phyloP scores from a whole-genome alignment of 2,113 vertebrate genomes.

The Pongo abelii region DNA sequence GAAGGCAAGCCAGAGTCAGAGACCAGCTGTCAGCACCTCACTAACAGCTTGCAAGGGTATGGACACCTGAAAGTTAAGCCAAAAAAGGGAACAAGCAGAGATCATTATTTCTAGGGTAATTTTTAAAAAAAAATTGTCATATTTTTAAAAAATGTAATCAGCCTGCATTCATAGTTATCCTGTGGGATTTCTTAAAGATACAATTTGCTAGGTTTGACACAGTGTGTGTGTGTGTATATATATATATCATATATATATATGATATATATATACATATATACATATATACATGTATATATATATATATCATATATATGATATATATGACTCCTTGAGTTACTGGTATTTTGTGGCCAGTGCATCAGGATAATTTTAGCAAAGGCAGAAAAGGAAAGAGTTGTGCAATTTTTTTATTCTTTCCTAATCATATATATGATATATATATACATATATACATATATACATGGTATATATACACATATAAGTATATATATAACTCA shows the following conservation, averaged over 20 bases:
- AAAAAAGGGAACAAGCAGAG: not conserved
- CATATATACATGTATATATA: too few relatives aligned
- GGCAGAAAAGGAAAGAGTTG: too few relatives aligned
- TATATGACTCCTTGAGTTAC: too few relatives aligned
- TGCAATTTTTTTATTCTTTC: too few relatives aligned
- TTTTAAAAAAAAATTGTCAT: not conserved
- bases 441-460: too few relatives aligned
- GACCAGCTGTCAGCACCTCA: not conserved
- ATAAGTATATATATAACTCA: too few relatives aligned
- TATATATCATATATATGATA: too few relatives aligned
- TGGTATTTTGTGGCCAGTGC: too few relatives aligned
- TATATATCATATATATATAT: not conserved
- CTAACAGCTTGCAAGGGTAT: not conserved
- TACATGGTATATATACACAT: too few relatives aligned
- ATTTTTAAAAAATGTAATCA: constrained; percentile 19
- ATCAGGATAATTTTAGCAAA: too few relatives aligned
- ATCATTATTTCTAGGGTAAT: not conserved
- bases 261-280: too few relatives aligned
- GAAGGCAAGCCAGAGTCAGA: not conserved
- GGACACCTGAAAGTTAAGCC: not conserved
- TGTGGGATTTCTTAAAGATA: not conserved
- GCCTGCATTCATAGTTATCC: not conserved
- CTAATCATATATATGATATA: too few relatives aligned
- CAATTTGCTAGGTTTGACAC: not conserved
- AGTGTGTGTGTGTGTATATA: not conserved